Evolutionary conservation across 2,797 vertebrate genomes (phyloP).

Genomic region (Helicolenus hilgendorfi): DNA sequence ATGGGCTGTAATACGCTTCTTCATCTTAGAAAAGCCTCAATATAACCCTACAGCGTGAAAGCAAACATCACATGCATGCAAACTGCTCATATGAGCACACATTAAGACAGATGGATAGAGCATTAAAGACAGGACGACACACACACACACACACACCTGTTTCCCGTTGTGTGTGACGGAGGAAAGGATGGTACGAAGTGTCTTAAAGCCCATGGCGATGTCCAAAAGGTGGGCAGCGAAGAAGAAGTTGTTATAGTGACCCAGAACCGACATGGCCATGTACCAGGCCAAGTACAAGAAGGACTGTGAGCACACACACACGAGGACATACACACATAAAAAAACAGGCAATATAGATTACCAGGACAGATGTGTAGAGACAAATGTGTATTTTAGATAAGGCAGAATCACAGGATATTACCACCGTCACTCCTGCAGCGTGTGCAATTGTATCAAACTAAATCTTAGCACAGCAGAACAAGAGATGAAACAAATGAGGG

Average conservation of each 20-base stretch:
- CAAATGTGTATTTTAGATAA: slow-evolving; percentile 79
- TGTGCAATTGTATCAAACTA: slow-evolving; percentile 29
- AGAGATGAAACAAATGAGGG: slow-evolving; percentile 41
- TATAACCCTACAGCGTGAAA: slow-evolving; percentile 40
- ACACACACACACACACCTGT: slow-evolving; percentile 80
- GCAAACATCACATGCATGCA: slow-evolving; percentile 45
- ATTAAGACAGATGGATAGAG: slow-evolving; percentile 30
- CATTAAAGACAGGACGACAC: slow-evolving; percentile 5
- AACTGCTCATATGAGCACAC: slow-evolving; percentile 36
- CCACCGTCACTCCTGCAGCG: slow-evolving; percentile 24
- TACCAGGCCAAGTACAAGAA: slow-evolving; percentile 90
- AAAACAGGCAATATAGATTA: slow-evolving; percentile 61
- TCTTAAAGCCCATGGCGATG: slow-evolving; percentile 91
- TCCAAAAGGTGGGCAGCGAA: slow-evolving; percentile 90
- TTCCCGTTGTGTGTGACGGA: slow-evolving; percentile 91
- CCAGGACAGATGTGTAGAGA: slow-evolving; percentile 30
- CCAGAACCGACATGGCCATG: slow-evolving; percentile 87
- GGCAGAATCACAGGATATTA: slow-evolving; percentile 80
- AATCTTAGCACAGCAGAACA: slow-evolving; percentile 14
- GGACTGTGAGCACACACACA: slow-evolving; percentile 75
- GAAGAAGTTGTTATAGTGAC: slow-evolving; percentile 91
- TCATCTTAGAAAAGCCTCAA: slow-evolving; percentile 35
- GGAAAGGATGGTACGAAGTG: slow-evolving; percentile 89
- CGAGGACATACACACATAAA: slow-evolving; percentile 29
- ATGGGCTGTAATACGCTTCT: slow-evolving; percentile 48